These are phyloP conservation scores for Plotosus lineatus DNA, from an alignment of 2,113 vertebrate genomes.

Conservation along the genomic window DNA sequence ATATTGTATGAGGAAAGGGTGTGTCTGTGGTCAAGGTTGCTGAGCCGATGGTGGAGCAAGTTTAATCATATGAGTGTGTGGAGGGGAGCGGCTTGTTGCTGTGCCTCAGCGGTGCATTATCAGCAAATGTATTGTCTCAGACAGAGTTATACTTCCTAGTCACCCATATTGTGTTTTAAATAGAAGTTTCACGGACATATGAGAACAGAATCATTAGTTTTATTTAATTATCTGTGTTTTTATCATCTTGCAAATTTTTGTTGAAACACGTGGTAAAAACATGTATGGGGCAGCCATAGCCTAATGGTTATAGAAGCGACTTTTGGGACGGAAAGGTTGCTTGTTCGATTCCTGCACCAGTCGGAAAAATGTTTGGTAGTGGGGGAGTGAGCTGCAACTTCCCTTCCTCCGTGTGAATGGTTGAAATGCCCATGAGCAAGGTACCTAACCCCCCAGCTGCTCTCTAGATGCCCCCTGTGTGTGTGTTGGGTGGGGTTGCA, in stretches of 20 bases:
- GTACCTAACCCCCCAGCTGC: too few relatives aligned
- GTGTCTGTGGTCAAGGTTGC: slow-evolving; percentile 13
- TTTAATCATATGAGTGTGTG: slow-evolving; percentile 1
- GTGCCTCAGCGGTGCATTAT: slow-evolving; percentile 5
- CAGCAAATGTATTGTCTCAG: slow-evolving; percentile 29
- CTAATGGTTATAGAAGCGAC: too few relatives aligned
- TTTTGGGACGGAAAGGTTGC: too few relatives aligned
- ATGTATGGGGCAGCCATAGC: too few relatives aligned
- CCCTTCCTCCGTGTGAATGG: too few relatives aligned
- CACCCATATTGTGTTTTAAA: neutral
- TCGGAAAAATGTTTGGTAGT: too few relatives aligned
- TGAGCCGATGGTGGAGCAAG: neutral
- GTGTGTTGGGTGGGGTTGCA: too few relatives aligned
- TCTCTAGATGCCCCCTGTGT: too few relatives aligned
- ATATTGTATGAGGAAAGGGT: neutral
- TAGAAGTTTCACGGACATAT: neutral
- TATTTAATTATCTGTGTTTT: neutral
- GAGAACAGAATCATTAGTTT: neutral
- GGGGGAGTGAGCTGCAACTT: too few relatives aligned
- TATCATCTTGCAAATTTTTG: neutral
- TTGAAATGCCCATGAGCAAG: too few relatives aligned
- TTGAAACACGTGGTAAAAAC: neutral
- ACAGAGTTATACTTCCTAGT: neutral
- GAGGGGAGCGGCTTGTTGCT: slow-evolving; percentile 17
- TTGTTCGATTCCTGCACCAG: too few relatives aligned